Conservation (phyloP, 2,113 vertebrate species). For the Oreocharis arfaki region DNA sequence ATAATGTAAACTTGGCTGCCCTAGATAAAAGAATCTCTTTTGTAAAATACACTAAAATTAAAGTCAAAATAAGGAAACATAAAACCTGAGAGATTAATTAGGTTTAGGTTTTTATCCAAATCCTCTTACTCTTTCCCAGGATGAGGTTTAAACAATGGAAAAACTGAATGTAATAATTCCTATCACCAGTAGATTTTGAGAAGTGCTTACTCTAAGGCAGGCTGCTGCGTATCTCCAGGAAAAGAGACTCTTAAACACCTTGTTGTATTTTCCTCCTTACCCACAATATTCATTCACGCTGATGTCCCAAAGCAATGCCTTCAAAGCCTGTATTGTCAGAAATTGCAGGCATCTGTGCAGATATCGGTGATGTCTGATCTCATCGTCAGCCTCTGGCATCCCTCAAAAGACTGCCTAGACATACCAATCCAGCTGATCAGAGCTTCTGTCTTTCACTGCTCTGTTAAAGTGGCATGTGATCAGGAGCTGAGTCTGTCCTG, state of each 20-base stretch:
- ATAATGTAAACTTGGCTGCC: neutral
- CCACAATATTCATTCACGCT: neutral
- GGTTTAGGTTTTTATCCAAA: neutral
- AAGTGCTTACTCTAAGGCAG: neutral
- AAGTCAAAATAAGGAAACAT: neutral
- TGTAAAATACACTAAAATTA: neutral
- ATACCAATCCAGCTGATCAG: neutral
- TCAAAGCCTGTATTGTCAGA: neutral
- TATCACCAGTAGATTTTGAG: neutral
- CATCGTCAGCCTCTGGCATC: neutral
- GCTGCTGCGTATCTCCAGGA: neutral
- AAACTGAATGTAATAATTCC: neutral
- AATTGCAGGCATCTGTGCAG: neutral
- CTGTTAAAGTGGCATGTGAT: neutral
- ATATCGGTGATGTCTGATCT: neutral
- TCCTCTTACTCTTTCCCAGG: neutral
- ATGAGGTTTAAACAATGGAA: neutral
- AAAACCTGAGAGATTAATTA: neutral
- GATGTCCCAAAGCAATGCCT: neutral
- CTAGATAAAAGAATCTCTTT: neutral
- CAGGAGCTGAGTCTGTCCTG: neutral
- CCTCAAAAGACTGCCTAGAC: neutral
- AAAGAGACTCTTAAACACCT: neutral
- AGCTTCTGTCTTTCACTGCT: neutral
- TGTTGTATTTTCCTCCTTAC: neutral